Evolutionary conservation across 2,888 invertebrate genomes (phyloP), one percentile per base, ranked within the genome.

Genomic region (Platerodrilus igneus): DNA sequence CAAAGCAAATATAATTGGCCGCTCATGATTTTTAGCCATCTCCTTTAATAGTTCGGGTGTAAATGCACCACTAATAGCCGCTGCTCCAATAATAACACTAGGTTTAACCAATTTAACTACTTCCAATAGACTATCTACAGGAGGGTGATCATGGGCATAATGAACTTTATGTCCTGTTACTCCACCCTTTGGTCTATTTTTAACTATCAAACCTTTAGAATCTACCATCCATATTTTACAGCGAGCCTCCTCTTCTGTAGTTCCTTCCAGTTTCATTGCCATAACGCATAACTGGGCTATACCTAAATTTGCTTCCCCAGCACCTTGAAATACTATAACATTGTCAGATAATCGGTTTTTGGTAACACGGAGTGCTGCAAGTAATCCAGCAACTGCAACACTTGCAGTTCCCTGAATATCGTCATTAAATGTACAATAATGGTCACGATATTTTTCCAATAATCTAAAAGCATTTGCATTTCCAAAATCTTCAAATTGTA

Each of bases 331-430:
- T 1, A 97, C 80, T 56, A 96, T 81, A 15, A 76, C 81, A 63
- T 95, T 87, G 11, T 96, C 88, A 2, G 81, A 79, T 17, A 99
- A 73, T 52, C 76, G 77, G 49, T 80, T 90, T 50, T 84, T 81
- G 7, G 94, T 95, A 54, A 95, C 71, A 42, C 86, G 76, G 23
- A 93, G 74, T 14, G 91, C 86, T 21, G 95, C 89, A 46, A 97
- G 65, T 29, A 99, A 72, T 0, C 99, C 99, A 8, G 92, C 93
- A 13, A 97, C 86, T 7, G 94, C 95, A 10, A 99, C 97, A 3
- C 93, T 76, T 2, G 99, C 97, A 3, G 96, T 94, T 60, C 95
- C 95, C 68, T 99, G 96, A 63, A 99, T 99, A 67, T 99, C 99
- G 67, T 99, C 99, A 72, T 99, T 99, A 71, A 99, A 99, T 8